These are phyloP conservation scores for Zaprionus lineosus DNA, from an alignment of 2,888 invertebrate species.

Conservation along the genomic window DNA sequence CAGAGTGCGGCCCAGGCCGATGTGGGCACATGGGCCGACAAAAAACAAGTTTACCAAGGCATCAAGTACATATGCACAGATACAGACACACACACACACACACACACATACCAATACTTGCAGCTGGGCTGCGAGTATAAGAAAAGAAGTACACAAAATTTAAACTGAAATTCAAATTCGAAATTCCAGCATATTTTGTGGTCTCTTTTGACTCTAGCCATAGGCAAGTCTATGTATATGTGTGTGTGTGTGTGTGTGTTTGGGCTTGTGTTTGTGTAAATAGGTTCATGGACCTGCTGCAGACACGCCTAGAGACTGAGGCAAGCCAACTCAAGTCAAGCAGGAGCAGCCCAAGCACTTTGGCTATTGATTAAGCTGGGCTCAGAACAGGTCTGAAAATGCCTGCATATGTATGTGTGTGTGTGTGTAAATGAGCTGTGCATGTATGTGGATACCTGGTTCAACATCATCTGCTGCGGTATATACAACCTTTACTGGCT, in stretches of 20 bases:
- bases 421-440: conserved; percentile 16
- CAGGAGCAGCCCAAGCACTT: conserved; percentile 54
- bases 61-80: conserved; percentile 55
- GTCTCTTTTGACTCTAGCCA: conserved; percentile 35
- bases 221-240: conserved; percentile 56
- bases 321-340: conserved; percentile 49
- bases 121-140: conserved; percentile 43
- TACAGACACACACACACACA: conserved; percentile 30
- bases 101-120: conserved; percentile 28
- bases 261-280: conserved; percentile 39
- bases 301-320: conserved; percentile 68
- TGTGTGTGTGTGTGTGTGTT: conserved; percentile 19
- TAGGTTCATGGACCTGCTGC: conserved; percentile 76
- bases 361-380: conserved; percentile 72
- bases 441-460: conserved; percentile 33
- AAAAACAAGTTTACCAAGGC: conserved; percentile 48
- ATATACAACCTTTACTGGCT: conserved; percentile 65
- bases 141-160: conserved; percentile 52
- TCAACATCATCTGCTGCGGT: conserved; percentile 60
- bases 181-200: conserved; percentile 59
- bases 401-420: conserved; percentile 17
- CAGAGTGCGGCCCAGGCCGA: conserved; percentile 58
- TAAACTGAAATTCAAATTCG: conserved; percentile 66
- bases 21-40: conserved; percentile 48
- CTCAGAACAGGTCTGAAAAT: conserved; percentile 74